phyloP scores from a whole-genome alignment of 2,797 vertebrate species.

The Sphaeramia orbicularis region DNA sequence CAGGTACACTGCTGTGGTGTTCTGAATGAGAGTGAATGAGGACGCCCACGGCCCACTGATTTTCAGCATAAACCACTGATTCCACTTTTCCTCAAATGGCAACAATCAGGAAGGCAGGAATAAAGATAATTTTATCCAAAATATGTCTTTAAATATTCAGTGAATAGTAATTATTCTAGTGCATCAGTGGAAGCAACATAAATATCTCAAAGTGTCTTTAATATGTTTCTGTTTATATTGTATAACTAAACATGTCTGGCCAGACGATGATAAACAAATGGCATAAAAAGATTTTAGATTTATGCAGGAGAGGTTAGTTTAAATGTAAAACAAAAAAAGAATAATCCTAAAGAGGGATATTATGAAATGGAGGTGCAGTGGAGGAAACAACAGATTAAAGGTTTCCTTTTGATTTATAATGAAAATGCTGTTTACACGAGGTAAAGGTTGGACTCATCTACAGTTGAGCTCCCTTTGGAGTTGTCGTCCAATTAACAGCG shows the following conservation, averaged over 20 bases:
- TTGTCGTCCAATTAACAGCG: constrained; percentile 73
- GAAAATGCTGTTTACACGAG: constrained; percentile 52
- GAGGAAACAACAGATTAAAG: constrained; percentile 22
- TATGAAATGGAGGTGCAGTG: constrained; percentile 13
- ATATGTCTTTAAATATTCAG: neutral
- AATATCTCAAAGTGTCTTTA: too few relatives aligned
- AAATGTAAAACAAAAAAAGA: constrained; percentile 3
- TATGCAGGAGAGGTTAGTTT: neutral
- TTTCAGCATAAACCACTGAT: constrained; percentile 8
- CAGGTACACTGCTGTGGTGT: too few relatives aligned
- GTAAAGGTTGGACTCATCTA: constrained; percentile 65
- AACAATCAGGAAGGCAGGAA: neutral
- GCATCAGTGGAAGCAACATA: too few relatives aligned
- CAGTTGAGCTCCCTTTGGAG: constrained; percentile 70
- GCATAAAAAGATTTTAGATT: constrained; percentile 1
- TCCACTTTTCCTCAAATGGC: neutral
- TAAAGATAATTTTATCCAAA: neutral
- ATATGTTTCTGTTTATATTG: too few relatives aligned
- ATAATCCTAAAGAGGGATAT: neutral
- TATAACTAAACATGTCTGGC: too few relatives aligned
- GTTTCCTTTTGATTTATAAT: constrained; percentile 42
- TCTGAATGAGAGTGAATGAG: neutral
- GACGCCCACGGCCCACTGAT: neutral
- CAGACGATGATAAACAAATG: too few relatives aligned
- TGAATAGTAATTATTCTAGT: too few relatives aligned